phyloP scores from a whole-genome alignment of 2,797 vertebrate species.

The Meda fulgida region DNA sequence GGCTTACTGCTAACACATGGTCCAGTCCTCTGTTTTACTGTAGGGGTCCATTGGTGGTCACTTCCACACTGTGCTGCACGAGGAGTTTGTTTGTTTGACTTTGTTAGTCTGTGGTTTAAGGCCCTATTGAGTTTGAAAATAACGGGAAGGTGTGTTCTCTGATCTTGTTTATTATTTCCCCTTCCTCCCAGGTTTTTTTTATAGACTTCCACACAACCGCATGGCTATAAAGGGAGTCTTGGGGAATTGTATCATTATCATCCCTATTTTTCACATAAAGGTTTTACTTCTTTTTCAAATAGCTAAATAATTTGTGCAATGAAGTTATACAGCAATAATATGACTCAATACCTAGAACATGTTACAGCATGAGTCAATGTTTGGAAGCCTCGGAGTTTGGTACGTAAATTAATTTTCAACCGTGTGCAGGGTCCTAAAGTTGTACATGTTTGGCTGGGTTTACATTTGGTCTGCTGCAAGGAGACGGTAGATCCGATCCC shows the following conservation, averaged over 20 bases:
- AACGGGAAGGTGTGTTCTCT: background rate
- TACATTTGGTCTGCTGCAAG: background rate
- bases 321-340: background rate
- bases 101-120: constrained; percentile 53
- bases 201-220: constrained; percentile 64
- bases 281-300: constrained; percentile 37
- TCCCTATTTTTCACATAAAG: constrained; percentile 48
- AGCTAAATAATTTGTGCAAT: background rate
- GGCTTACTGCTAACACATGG: constrained; percentile 13
- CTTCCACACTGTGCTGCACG: constrained; percentile 3
- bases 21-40: background rate
- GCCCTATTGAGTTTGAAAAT: constrained; percentile 39
- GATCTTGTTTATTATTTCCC: background rate
- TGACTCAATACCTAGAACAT: background rate
- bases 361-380: background rate
- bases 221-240: constrained; percentile 35
- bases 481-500: too few relatives aligned
- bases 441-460: background rate
- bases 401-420: background rate
- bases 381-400: background rate
- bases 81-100: constrained; percentile 69
- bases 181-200: constrained; percentile 57
- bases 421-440: background rate
- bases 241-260: constrained; percentile 27
- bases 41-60: background rate